Base-by-base conservation (phyloP, 2,888 invertebrate genomes). In the Pammene fasciana region DNA sequence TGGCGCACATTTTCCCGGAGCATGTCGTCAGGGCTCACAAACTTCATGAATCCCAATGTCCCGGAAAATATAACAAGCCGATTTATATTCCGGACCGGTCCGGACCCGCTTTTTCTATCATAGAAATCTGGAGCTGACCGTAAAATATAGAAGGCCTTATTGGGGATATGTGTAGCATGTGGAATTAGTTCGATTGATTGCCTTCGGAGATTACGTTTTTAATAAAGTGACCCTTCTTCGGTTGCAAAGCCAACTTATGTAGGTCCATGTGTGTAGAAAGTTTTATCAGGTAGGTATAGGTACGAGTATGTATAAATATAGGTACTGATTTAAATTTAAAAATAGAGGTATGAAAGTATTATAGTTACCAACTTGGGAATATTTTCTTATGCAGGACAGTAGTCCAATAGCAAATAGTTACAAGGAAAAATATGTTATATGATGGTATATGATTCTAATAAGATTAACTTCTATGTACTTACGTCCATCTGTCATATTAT, bases 31-130 rank as follows among this genome's bases (percentile, higher is more conserved):
- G 81, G 88, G 82, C 81, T 81, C 87, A 84, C 87, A 86, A 86
- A 89, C 88, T 90, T 80, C 88, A 92, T 92, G 92, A 92, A 92
- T 92, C 84, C 85, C 88, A 92, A 92, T 92, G 90, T 89, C 77
- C 87, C 89, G 89, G 90, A 90, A 92, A 92, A 92, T 91, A 89
- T 92, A 92, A 92, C 86, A 87, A 92, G 91, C 84, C 87, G 86
- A 92, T 92, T 92, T 92, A 91, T 92, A 92, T 92, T 88, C 92
- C 83, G 82, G 84, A 82, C 83, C 76, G 84, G 89, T 85, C 79
- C 78, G 83, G 84, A 82, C 76, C 79, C 82, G 79, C 79, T 86
- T 89, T 89, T 90, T 91, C 91, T 90, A 91, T 90, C 87, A 87
- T 81, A 83, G 76, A 83, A 87, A 88, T 88, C 89, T 88, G 86